Conservation (phyloP, 2,888 invertebrate species). For the Cheilosia vernalis region DNA sequence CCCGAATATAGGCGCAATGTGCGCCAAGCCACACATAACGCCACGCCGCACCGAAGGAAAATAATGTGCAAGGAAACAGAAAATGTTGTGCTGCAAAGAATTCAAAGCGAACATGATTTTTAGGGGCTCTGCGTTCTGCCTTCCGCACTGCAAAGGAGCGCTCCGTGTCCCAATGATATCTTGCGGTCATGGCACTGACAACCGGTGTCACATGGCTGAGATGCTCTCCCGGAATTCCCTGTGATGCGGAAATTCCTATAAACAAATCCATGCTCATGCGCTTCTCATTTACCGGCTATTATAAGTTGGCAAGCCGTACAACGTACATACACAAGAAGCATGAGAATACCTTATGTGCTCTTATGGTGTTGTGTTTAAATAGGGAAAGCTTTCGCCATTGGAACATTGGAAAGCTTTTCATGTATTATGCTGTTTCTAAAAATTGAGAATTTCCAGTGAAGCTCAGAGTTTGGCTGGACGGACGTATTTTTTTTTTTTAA, state of each 20-base stretch:
- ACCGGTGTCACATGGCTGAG: constrained; percentile 72
- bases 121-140: constrained; percentile 32
- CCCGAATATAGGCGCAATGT: constrained; percentile 44
- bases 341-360: constrained; percentile 35
- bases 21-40: constrained; percentile 34
- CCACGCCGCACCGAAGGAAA: constrained; percentile 5
- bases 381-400: constrained; percentile 33
- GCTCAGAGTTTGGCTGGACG: background rate
- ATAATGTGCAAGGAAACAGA: constrained; percentile 54
- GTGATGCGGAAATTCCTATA: constrained; percentile 73
- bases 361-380: constrained; percentile 2
- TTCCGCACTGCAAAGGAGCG: constrained; percentile 36
- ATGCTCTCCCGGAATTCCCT: constrained; percentile 73
- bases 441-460: constrained; percentile 19
- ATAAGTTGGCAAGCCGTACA: constrained; percentile 3
- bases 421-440: background rate
- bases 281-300: constrained; percentile 66
- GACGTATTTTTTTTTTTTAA: background rate
- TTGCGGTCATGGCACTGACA: constrained; percentile 72
- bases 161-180: constrained; percentile 41
- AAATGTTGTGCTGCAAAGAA: constrained; percentile 34
- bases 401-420: constrained; percentile 31
- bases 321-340: no score
- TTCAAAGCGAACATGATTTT: constrained; percentile 52
- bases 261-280: constrained; percentile 73